These are phyloP conservation scores for Aphelenchoides fujianensis DNA, from an alignment of 1,140 invertebrate genomes.

Conservation along the genomic window DNA sequence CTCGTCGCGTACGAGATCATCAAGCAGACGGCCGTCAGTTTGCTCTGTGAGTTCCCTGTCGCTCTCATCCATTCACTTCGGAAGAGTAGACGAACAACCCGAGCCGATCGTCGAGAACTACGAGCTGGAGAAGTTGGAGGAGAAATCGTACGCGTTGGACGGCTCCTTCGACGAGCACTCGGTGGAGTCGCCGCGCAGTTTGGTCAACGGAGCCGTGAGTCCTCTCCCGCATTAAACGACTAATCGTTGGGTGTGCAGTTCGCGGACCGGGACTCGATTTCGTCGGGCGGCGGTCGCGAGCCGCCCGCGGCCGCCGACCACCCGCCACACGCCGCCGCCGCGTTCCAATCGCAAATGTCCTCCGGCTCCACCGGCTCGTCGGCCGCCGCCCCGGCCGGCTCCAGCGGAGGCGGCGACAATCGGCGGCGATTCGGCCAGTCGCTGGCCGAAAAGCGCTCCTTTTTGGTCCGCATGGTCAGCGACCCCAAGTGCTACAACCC, in stretches of 20 bases:
- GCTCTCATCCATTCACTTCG: background rate
- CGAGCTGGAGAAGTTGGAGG: slow-evolving; percentile 53
- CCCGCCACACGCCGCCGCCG: background rate
- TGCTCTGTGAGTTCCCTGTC: slow-evolving; percentile 23
- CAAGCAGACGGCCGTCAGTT: slow-evolving; percentile 44
- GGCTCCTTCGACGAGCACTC: slow-evolving; percentile 27
- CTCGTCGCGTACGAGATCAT: slow-evolving; percentile 59
- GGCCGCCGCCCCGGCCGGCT: slow-evolving; percentile 21
- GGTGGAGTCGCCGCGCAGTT: slow-evolving; percentile 9
- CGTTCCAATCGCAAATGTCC: background rate
- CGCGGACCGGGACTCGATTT: slow-evolving; percentile 13
- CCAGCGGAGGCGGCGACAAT: slow-evolving; percentile 31
- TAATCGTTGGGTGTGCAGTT: background rate
- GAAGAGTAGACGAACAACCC: slow-evolving; percentile 19
- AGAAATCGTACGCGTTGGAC: slow-evolving; percentile 45
- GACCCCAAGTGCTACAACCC: slow-evolving; percentile 63
- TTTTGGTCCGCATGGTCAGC: slow-evolving; percentile 61
- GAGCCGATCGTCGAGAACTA: slow-evolving; percentile 60
- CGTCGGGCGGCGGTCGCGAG: background rate
- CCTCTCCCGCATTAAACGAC: background rate
- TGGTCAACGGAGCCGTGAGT: background rate
- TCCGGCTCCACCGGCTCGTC: slow-evolving; percentile 14
- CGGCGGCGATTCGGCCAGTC: slow-evolving; percentile 38
- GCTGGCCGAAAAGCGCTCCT: slow-evolving; percentile 55
- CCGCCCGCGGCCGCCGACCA: background rate